Evolutionary conservation across 92 coral and sea anemone species (phyloP).

Genomic region (Meandrina meandrites): DNA sequence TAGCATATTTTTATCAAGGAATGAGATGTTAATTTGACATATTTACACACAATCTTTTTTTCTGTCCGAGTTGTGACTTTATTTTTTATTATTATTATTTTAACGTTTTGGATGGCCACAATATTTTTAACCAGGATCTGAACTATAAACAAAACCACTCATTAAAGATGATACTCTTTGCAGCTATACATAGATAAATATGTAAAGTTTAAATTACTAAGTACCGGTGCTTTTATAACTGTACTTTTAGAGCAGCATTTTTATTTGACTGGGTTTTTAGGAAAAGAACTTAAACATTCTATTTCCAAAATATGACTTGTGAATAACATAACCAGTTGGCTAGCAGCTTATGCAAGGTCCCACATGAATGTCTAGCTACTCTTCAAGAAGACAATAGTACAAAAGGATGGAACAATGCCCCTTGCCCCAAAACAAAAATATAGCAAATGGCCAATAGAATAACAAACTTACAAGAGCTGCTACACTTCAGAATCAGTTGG

Average conservation of each 20-base stretch:
- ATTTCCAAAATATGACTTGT: too few species aligned
- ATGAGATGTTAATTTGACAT: background rate
- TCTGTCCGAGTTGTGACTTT: too few species aligned
- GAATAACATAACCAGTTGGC: too few species aligned
- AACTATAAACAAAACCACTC: background rate
- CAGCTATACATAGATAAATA: background rate
- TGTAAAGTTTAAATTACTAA: background rate
- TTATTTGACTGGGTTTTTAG: background rate
- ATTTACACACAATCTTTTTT: too few species aligned
- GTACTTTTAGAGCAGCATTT: background rate
- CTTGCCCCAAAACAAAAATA: too few species aligned
- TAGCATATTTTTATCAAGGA: background rate
- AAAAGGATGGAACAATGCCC: too few species aligned
- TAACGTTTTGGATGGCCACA: background rate
- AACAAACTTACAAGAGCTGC: too few species aligned
- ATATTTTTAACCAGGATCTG: background rate
- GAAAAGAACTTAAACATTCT: background rate
- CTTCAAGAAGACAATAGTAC: too few species aligned
- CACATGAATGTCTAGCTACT: too few species aligned
- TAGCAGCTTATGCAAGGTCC: too few species aligned
- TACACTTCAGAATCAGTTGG: too few species aligned
- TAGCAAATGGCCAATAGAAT: too few species aligned
- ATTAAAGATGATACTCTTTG: background rate
- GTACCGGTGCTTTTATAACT: background rate
- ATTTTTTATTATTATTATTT: background rate